Evolutionary conservation across 2,113 vertebrate species (phyloP).

Genomic region (Notarius quadriscutis): DNA sequence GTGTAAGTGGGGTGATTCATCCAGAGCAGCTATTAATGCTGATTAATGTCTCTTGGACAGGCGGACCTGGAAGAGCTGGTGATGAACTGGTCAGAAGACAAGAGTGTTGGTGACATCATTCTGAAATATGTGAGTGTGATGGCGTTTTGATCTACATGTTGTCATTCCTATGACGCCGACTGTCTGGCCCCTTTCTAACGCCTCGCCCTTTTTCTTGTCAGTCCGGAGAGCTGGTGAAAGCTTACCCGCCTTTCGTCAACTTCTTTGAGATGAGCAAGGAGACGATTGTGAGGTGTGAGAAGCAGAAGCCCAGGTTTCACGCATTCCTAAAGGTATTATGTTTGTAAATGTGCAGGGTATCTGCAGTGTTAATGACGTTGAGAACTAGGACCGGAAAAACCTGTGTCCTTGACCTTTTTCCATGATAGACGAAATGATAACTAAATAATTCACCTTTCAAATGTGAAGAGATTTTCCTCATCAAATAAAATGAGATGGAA

Average conservation of each 20-base stretch:
- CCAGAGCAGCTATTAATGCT: neutral
- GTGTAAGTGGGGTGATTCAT: neutral
- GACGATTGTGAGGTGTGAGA: conserved; percentile 92
- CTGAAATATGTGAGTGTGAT: conserved; percentile 89
- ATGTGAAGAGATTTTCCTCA: neutral
- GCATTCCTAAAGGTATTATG: conserved; percentile 90
- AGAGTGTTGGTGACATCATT: conserved; percentile 90
- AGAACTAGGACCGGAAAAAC: neutral
- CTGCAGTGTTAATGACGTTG: neutral
- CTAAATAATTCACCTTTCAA: neutral
- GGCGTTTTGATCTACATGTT: conserved; percentile 11
- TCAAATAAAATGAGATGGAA: neutral
- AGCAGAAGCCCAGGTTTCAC: conserved; percentile 95
- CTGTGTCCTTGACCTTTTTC: neutral
- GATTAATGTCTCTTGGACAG: conserved; percentile 68
- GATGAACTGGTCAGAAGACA: conserved; percentile 89
- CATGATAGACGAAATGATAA: neutral
- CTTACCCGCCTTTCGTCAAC: conserved; percentile 96
- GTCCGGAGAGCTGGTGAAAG: conserved; percentile 94
- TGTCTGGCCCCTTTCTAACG: conserved; percentile 1
- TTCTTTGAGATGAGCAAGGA: conserved; percentile 99
- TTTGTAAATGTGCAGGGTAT: neutral
- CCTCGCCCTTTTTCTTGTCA: conserved; percentile 60
- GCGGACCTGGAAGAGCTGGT: conserved; percentile 91
- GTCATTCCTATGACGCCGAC: neutral